These are phyloP conservation scores for Cyphomyrus discorhynchus DNA, from an alignment of 2,113 vertebrate genomes.

Conservation along the genomic window DNA sequence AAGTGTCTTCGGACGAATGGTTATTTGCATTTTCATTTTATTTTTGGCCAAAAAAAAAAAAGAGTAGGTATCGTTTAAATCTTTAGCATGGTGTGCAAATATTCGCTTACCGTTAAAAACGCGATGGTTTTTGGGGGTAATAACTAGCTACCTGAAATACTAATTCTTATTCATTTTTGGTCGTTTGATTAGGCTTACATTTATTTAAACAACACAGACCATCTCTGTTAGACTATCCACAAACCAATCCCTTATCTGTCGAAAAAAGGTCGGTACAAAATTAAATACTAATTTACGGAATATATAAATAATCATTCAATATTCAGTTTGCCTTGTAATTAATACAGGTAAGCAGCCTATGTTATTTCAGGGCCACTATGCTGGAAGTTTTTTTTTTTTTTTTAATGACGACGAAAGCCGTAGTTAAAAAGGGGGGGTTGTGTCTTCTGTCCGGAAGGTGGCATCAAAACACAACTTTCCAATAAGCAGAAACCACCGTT, in stretches of 20 bases:
- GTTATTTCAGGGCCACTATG: not conserved
- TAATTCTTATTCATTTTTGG: not conserved
- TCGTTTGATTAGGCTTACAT: not conserved
- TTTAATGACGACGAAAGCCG: not conserved
- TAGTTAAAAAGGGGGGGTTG: not conserved
- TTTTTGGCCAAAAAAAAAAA: not conserved
- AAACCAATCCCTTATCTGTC: not conserved
- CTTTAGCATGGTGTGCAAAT: not conserved
- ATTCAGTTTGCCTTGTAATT: not conserved
- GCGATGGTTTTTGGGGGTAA: not conserved
- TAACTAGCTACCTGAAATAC: not conserved
- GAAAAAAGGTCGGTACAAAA: not conserved
- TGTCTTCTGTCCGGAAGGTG: conserved; percentile 4
- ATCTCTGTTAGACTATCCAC: not conserved
- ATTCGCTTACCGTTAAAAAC: not conserved
- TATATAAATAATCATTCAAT: not conserved
- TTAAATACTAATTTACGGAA: not conserved
- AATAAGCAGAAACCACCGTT: not conserved
- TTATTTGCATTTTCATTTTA: not conserved
- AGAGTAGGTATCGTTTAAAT: not conserved
- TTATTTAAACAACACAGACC: not conserved
- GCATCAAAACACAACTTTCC: conserved; percentile 9
- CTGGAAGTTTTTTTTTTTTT: not conserved
- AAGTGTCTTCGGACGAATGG: not conserved
- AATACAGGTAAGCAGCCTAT: not conserved